phyloP scores from a whole-genome alignment of 1,140 invertebrate genomes.

The Holcopasites calliopsidis region DNA sequence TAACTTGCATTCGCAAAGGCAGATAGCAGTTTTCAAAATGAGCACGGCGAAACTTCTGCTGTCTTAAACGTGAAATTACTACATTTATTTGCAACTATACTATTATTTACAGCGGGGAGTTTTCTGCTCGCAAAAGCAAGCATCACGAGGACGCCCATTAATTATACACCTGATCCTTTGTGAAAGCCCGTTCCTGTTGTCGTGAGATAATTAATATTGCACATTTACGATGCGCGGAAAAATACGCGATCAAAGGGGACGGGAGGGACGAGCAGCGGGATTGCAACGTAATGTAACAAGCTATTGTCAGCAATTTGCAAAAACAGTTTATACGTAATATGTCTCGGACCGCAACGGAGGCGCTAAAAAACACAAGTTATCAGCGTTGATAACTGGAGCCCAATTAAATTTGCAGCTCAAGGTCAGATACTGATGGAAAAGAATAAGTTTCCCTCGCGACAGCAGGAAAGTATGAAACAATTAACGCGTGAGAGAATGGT shows the following conservation, averaged over 20 bases:
- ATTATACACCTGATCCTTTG: not conserved
- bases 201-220: not conserved
- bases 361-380: slow-evolving; percentile 2
- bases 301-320: not conserved
- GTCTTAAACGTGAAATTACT: no score
- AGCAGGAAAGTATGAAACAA: no score
- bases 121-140: not conserved
- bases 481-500: no score
- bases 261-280: not conserved
- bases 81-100: no score
- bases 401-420: not conserved
- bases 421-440: no score
- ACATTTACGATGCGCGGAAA: not conserved
- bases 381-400: not conserved
- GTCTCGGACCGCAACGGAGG: not conserved
- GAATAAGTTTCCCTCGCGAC: no score
- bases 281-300: not conserved
- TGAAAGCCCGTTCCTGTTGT: not conserved
- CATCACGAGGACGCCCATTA: not conserved
- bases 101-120: no score
- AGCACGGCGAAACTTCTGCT: no score
- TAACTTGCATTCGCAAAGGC: no score
- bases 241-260: not conserved
- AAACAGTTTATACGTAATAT: slow-evolving; percentile 1
- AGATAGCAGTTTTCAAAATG: no score